Evolutionary conservation across 2,113 vertebrate genomes (phyloP).

Genomic region (Brachyistius frenatus): DNA sequence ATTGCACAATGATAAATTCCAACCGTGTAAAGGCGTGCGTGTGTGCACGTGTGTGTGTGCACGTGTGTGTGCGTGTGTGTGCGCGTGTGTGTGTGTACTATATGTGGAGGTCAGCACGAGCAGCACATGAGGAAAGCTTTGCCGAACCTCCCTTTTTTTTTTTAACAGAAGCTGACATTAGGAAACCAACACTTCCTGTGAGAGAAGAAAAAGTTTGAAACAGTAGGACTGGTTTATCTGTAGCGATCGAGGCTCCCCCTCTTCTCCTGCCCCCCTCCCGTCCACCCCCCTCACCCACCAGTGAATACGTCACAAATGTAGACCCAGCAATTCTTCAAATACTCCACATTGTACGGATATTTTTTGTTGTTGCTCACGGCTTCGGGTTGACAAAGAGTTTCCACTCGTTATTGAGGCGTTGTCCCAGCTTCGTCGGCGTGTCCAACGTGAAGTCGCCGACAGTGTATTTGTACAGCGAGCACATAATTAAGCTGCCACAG

Average conservation of each 20-base stretch:
- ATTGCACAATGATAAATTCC: conserved; percentile 7
- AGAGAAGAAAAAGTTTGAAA: not conserved
- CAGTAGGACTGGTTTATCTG: not conserved
- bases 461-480: not conserved
- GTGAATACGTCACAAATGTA: not conserved
- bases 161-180: not conserved
- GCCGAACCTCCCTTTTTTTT: not conserved
- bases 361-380: not conserved
- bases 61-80: too few relatives aligned
- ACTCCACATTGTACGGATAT: not conserved
- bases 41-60: not conserved
- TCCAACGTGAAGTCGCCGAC: not conserved
- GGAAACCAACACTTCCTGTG: not conserved
- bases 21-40: not conserved
- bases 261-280: too few relatives aligned
- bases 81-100: not conserved
- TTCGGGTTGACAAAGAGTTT: not conserved
- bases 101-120: conserved; percentile 6
- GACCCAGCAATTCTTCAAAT: too few relatives aligned
- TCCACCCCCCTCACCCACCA: too few relatives aligned
- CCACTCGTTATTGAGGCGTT: not conserved
- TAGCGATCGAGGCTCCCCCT: too few relatives aligned
- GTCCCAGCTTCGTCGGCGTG: not conserved
- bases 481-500: conserved; percentile 17
- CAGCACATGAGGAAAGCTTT: not conserved